phyloP scores from a whole-genome alignment of 2,113 vertebrate species.

The Rhinopomastus cyanomelas region DNA sequence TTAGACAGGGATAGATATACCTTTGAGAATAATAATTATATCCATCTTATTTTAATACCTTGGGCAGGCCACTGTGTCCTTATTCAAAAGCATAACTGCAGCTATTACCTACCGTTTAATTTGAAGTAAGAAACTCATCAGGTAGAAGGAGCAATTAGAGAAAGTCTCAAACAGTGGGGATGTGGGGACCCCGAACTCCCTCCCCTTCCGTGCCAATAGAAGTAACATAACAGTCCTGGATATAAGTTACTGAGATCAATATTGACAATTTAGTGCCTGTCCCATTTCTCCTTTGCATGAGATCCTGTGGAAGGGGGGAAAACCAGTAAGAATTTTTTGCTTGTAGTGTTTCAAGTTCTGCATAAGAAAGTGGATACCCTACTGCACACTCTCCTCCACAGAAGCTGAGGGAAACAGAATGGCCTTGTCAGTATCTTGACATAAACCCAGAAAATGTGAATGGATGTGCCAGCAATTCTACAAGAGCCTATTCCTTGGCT shows the following conservation, averaged over 20 bases:
- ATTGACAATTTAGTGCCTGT: neutral
- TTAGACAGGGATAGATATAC: neutral
- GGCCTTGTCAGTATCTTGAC: conserved; percentile 70
- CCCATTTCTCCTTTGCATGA: neutral
- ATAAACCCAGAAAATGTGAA: conserved; percentile 64
- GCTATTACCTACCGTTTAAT: neutral
- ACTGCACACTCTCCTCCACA: neutral
- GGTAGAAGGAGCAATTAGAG: neutral
- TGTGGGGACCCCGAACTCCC: neutral
- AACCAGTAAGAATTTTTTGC: neutral
- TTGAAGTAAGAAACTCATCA: neutral
- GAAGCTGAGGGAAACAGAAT: conserved; percentile 64
- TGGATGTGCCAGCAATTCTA: conserved; percentile 68
- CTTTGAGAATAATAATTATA: neutral
- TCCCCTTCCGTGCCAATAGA: neutral
- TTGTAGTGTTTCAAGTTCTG: neutral
- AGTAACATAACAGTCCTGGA: neutral
- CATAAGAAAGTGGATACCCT: conserved; percentile 19
- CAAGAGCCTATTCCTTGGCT: conserved; percentile 57
- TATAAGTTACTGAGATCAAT: neutral
- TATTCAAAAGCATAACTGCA: neutral
- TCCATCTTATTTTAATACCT: neutral
- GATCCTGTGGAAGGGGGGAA: neutral
- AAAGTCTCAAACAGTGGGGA: neutral
- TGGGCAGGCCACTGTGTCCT: neutral